Evolutionary conservation across 2,797 vertebrate species (phyloP).

Genomic region (Sebastes kiyomatsui): DNA sequence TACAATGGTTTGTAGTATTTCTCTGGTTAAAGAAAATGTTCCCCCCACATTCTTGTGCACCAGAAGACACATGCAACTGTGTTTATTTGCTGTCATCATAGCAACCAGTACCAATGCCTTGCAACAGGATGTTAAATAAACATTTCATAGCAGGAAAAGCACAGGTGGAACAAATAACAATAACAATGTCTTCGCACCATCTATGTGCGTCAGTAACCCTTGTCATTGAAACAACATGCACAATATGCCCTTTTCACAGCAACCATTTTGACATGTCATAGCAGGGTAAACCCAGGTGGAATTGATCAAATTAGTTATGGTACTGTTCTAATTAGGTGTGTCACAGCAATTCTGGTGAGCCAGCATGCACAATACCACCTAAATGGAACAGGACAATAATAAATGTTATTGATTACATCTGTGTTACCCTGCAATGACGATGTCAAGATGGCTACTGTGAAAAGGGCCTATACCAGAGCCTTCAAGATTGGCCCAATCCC

Average conservation of each 20-base stretch:
- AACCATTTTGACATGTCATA: neutral
- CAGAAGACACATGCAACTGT: neutral
- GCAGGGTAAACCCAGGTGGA: neutral
- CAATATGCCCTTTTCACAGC: neutral
- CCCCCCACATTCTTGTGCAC: neutral
- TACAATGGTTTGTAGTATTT: neutral
- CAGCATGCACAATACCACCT: too few relatives aligned
- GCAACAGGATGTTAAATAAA: neutral
- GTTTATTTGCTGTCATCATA: neutral
- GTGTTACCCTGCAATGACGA: too few relatives aligned
- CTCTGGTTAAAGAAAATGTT: neutral
- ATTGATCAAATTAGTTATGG: neutral
- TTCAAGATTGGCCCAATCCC: too few relatives aligned
- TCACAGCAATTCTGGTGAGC: neutral
- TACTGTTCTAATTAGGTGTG: neutral
- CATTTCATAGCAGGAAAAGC: neutral
- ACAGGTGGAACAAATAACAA: neutral
- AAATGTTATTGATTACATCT: too few relatives aligned
- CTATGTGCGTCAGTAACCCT: neutral
- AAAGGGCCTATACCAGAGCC: too few relatives aligned
- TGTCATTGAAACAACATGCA: neutral
- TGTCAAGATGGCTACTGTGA: too few relatives aligned
- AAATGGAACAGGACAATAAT: too few relatives aligned
- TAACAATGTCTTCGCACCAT: neutral
- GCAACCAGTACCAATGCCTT: neutral